Conservation (phyloP, 2,113 vertebrate genomes). For the Piaya cayana region DNA sequence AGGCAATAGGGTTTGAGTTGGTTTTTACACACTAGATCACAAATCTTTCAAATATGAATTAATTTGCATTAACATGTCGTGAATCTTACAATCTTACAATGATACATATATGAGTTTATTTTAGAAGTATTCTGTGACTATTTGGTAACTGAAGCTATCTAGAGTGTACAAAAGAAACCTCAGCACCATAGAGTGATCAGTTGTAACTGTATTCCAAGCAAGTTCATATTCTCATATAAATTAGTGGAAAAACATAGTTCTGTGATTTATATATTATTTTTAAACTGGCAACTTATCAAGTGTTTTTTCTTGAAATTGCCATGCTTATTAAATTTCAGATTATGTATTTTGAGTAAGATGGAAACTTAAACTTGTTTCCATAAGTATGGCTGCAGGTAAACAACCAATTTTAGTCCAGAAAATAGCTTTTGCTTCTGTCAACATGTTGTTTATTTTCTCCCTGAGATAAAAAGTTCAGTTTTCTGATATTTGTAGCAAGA, state of each 20-base stretch:
- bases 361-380: constrained; percentile 75
- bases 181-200: constrained; percentile 12
- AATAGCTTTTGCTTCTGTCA: constrained; percentile 89
- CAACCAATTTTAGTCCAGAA: constrained; percentile 86
- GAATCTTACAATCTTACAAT: neutral
- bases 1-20: neutral
- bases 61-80: neutral
- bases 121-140: neutral
- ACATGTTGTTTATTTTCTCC: constrained; percentile 87
- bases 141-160: constrained; percentile 12
- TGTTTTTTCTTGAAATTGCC: constrained; percentile 72
- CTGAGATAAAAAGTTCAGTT: constrained; percentile 85
- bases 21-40: neutral
- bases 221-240: constrained; percentile 67
- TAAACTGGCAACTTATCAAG: constrained; percentile 68
- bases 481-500: constrained; percentile 95
- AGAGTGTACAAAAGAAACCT: neutral
- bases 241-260: constrained; percentile 64
- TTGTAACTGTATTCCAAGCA: constrained; percentile 62
- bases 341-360: constrained; percentile 73
- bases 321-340: constrained; percentile 79
- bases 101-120: neutral
- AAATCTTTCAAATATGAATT: neutral
- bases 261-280: constrained; percentile 64
- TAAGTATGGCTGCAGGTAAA: constrained; percentile 82